Evolutionary conservation across 2,888 invertebrate genomes (phyloP).

Genomic region (Chaetoderma sp.): DNA sequence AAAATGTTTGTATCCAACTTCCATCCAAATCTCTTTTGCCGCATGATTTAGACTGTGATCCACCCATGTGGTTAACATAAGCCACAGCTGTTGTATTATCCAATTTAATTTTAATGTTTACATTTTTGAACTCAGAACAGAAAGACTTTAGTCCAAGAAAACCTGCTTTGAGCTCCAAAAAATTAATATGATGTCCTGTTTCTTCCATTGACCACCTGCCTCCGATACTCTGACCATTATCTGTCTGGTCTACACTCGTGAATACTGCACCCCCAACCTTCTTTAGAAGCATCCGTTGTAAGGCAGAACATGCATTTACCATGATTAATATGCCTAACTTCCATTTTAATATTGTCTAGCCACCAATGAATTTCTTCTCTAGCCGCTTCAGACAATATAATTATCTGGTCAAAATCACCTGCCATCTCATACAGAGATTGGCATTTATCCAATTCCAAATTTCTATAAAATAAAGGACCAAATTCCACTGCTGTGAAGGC

Average conservation of each 20-base stretch:
- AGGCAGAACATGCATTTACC: too few species aligned
- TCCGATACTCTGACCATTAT: neutral
- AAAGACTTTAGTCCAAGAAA: neutral
- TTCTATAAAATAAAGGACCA: neutral
- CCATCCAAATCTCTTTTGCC: too few species aligned
- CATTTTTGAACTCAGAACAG: neutral
- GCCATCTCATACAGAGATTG: neutral
- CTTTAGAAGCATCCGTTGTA: neutral
- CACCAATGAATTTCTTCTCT: neutral
- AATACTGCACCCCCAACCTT: neutral
- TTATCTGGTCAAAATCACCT: neutral
- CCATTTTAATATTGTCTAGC: neutral
- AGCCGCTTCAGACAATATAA: neutral
- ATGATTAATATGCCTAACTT: too few species aligned
- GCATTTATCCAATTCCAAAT: constrained; percentile 7
- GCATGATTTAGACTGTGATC: too few species aligned
- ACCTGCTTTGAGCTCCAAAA: neutral
- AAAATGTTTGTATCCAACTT: too few species aligned
- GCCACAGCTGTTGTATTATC: constrained; percentile 1
- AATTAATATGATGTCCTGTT: neutral
- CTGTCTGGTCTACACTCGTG: too few species aligned
- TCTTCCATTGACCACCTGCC: neutral
- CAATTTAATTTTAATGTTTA: neutral
- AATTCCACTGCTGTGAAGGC: neutral
- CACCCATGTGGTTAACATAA: neutral